These are phyloP conservation scores for Drosophila pruinosa DNA, from an alignment of 1,140 invertebrate species.

Conservation along the genomic window DNA sequence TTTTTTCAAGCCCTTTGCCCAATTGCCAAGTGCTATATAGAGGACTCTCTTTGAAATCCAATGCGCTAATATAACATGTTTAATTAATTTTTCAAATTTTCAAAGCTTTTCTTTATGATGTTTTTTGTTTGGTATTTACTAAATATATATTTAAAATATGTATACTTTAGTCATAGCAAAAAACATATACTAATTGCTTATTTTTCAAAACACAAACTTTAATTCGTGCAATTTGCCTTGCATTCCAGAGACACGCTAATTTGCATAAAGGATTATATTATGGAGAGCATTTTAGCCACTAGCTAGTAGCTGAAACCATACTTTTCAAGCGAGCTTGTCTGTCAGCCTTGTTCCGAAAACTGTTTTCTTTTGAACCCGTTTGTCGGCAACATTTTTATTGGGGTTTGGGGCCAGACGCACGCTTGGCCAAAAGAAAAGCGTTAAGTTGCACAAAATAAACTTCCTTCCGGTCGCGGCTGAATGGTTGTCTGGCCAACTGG, in stretches of 20 bases:
- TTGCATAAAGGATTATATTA: constrained; percentile 9
- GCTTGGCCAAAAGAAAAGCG: constrained; percentile 37
- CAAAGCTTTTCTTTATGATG: too few relatives aligned
- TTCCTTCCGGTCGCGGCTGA: constrained; percentile 67
- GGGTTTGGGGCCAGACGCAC: constrained; percentile 29
- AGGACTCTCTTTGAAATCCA: too few relatives aligned
- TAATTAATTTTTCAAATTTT: too few relatives aligned
- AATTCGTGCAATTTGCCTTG: not conserved
- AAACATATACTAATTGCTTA: not conserved
- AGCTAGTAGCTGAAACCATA: constrained; percentile 5
- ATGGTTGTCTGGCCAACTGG: constrained; percentile 35
- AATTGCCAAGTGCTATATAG: too few relatives aligned
- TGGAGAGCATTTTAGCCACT: not conserved
- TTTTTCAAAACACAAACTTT: not conserved
- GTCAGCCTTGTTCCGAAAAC: constrained; percentile 38
- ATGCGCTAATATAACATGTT: too few relatives aligned
- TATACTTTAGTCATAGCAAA: too few relatives aligned
- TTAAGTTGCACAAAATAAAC: constrained; percentile 75
- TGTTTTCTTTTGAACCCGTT: constrained; percentile 40
- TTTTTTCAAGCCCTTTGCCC: too few relatives aligned
- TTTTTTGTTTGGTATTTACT: too few relatives aligned
- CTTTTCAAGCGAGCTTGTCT: not conserved
- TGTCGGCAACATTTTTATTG: constrained; percentile 2
- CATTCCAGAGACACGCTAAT: constrained; percentile 6
- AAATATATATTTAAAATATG: too few relatives aligned